Percentiles rank a stretch among this genome's conserved stretches.
Conservation (phyloP, 2,797 vertebrate genomes). For the Poecile montanus region DNA sequence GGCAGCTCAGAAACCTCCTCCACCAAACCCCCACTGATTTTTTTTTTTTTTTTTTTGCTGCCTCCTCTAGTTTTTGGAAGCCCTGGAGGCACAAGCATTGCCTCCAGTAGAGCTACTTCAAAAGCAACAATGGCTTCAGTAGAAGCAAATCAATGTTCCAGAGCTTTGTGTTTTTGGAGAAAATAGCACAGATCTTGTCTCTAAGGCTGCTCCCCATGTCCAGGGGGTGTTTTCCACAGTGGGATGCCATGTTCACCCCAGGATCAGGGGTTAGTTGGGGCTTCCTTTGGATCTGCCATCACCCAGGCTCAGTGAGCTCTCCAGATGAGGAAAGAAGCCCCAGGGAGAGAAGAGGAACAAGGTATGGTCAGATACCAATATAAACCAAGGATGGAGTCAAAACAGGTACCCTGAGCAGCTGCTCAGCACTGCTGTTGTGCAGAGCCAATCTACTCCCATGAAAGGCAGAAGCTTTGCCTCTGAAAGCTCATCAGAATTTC, state of each 20-base stretch:
- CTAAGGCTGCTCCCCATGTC: neutral
- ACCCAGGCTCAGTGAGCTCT: neutral
- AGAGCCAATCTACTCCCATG: neutral
- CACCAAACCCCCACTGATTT: neutral
- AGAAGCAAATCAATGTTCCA: neutral
- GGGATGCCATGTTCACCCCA: neutral
- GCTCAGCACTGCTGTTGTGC: neutral
- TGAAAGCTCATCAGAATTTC: neutral
- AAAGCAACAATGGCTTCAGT: neutral
- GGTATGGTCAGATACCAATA: neutral
- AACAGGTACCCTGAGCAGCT: neutral
- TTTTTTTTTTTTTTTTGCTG: neutral
- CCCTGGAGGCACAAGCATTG: neutral
- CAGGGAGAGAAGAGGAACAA: neutral
- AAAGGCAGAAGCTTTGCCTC: neutral
- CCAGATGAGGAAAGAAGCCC: neutral
- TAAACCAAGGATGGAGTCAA: neutral
- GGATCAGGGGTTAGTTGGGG: neutral
- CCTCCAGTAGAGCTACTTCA: constrained; percentile 12
- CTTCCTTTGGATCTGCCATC: neutral
- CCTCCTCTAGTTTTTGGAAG: neutral
- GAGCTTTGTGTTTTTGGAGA: neutral
- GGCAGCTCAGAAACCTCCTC: neutral
- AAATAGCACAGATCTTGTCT: neutral
- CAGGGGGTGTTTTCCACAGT: neutral